A percentile compares a stretch with the other conserved stretches of the same genome.
These are phyloP conservation scores for Corythucha ciliata DNA, from an alignment of 2,888 invertebrate species.

Conservation along the genomic window DNA sequence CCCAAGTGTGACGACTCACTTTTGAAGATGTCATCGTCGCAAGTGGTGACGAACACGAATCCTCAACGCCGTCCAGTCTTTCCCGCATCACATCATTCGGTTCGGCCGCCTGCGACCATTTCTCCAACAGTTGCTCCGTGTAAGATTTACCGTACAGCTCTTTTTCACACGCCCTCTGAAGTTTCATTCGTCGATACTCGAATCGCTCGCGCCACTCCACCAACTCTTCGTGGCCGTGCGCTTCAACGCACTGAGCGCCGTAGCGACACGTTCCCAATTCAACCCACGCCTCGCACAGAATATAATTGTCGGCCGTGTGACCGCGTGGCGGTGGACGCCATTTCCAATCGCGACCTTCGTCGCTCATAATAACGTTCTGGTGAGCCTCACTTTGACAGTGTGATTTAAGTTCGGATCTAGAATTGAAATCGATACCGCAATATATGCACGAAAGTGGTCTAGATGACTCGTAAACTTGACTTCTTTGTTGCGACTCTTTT, in stretches of 20 bases:
- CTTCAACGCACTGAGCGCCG: slow-evolving; percentile 63
- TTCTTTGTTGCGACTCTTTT: slow-evolving; percentile 15
- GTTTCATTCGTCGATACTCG: slow-evolving; percentile 54
- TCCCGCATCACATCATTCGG: slow-evolving; percentile 55
- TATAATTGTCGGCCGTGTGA: slow-evolving; percentile 54
- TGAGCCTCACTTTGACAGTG: slow-evolving; percentile 56
- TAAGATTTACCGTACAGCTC: slow-evolving; percentile 53
- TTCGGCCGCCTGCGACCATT: slow-evolving; percentile 51
- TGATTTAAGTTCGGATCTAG: slow-evolving; percentile 47
- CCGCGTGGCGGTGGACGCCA: slow-evolving; percentile 62
- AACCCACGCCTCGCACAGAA: slow-evolving; percentile 51
- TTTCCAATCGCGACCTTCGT: slow-evolving; percentile 58
- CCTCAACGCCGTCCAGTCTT: slow-evolving; percentile 51
- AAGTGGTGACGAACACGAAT: slow-evolving; percentile 50
- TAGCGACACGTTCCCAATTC: slow-evolving; percentile 50
- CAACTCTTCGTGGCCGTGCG: slow-evolving; percentile 61
- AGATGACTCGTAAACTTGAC: too few species aligned
- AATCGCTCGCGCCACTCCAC: slow-evolving; percentile 65
- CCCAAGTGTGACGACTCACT: slow-evolving; percentile 52
- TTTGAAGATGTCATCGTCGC: slow-evolving; percentile 54
- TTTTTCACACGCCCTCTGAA: slow-evolving; percentile 56
- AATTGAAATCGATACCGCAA: slow-evolving; percentile 41
- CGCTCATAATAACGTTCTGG: slow-evolving; percentile 57
- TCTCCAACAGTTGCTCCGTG: slow-evolving; percentile 55
- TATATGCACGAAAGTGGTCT: slow-evolving; percentile 26